Percentiles rank a stretch among this genome's conserved stretches.
Evolutionary conservation across 2,113 vertebrate genomes (phyloP).

Genomic region (Alethe diademata): DNA sequence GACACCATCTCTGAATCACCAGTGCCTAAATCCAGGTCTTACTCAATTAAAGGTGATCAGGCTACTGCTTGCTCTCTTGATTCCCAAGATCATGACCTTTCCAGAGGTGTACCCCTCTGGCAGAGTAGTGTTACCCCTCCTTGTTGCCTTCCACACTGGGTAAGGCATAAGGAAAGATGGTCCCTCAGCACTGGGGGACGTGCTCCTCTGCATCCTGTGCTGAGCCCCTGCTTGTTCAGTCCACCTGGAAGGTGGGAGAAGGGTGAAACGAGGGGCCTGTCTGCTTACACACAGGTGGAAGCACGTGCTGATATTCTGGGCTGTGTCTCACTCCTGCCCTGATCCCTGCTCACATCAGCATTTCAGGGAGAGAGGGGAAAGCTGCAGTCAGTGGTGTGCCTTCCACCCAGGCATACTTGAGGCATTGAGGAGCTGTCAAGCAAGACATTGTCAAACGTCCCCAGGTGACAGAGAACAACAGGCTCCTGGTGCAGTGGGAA

Average conservation of each 20-base stretch:
- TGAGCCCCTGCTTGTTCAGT: not conserved
- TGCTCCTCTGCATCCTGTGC: not conserved
- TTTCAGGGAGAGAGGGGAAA: not conserved
- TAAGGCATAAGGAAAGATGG: not conserved
- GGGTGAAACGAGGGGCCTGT: accelerated
- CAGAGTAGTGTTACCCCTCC: not conserved
- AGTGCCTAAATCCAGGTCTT: not conserved
- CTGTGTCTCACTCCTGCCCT: not conserved
- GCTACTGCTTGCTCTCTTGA: not conserved
- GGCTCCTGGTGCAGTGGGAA: not conserved
- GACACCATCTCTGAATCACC: not conserved
- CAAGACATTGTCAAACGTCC: not conserved
- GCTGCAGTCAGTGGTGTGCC: accelerated
- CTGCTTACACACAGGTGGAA: not conserved
- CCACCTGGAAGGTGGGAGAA: not conserved
- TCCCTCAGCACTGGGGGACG: accelerated
- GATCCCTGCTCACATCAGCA: not conserved
- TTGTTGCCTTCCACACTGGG: not conserved
- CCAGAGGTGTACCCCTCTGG: not conserved
- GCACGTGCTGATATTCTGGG: not conserved
- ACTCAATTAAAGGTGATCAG: not conserved
- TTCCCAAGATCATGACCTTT: not conserved
- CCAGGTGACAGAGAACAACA: not conserved
- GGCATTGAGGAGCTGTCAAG: not conserved
- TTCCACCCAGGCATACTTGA: not conserved